Evolutionary conservation across 2,797 vertebrate species (phyloP), one percentile per base, ranked within the genome.

Genomic region (Spinus pinus): DNA sequence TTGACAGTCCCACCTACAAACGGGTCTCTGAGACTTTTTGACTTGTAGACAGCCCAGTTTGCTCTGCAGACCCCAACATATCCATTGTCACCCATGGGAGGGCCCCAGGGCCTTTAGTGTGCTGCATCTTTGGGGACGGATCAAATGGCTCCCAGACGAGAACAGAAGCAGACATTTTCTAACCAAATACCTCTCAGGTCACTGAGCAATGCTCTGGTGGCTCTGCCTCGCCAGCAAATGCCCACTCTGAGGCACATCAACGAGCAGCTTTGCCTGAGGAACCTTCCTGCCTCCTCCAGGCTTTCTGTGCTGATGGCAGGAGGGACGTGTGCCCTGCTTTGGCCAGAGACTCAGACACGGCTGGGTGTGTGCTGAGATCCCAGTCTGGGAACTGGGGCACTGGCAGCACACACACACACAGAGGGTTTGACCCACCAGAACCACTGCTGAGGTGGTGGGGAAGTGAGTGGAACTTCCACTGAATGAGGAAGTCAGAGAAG

Each of bases 121-220:
- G 58, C 93, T 84, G 58, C 51, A 1, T 95, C 88, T 93, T 93
- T 94, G 82, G 93, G 93, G 92, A 95, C 17, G 14, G 94, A 96
- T 96, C 93, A 93, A 79, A 90, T 94, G 93, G 90, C 92, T 95
- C 37, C 33, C 66, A 96, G 96, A 96, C 58, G 93, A 96, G 95
- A 96, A 96, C 96, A 95, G 60, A 79, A 96, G 23, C 92, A 94
- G 96, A 96, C 96, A 95, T 96, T 92, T 96, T 75, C 91, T 90
- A 95, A 95, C 95, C 94, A 96, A 96, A 96, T 96, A 92, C 95
- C 81, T 96, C 95, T 96, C 96, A 96, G 96, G 96, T 96, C 96
- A 96, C 92, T 96, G 96, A 96, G 94, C 96, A 96, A 96, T 96
- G 83, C 86, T 95, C 96, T 96, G 96, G 96, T 96, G 95, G 95